phyloP scores from a whole-genome alignment of 2,113 vertebrate genomes.

The Poeciliopsis occidentalis region DNA sequence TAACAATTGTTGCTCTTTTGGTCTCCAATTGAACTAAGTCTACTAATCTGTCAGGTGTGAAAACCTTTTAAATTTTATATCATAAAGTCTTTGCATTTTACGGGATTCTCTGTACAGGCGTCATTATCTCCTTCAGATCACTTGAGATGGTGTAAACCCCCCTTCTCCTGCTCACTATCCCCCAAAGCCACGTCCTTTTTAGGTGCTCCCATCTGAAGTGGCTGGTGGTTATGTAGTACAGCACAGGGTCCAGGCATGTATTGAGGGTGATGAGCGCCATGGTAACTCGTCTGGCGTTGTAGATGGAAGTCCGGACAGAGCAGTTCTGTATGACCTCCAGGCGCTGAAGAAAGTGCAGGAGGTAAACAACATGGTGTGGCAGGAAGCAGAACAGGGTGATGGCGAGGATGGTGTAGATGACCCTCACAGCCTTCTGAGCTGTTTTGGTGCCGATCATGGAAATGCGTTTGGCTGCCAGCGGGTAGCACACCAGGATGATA shows the following conservation, averaged over 20 bases:
- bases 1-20: no score
- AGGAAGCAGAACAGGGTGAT: slow-evolving; percentile 86
- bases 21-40: no score
- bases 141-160: slow-evolving; percentile 68
- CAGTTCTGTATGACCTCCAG: slow-evolving; percentile 48
- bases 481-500: slow-evolving; percentile 80
- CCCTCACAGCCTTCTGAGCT: slow-evolving; percentile 74
- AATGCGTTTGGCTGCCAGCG: slow-evolving; percentile 72
- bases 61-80: no score
- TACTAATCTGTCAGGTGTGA: no score
- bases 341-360: slow-evolving; percentile 77
- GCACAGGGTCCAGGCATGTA: slow-evolving; percentile 84
- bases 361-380: slow-evolving; percentile 75
- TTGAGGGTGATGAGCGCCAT: slow-evolving; percentile 79
- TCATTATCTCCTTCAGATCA: background rate
- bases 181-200: slow-evolving; percentile 37
- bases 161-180: slow-evolving; percentile 5
- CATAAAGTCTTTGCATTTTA: background rate
- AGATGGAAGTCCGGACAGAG: background rate
- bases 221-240: slow-evolving; percentile 81
- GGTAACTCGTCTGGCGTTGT: slow-evolving; percentile 73
- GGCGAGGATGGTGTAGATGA: slow-evolving; percentile 79
- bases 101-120: background rate
- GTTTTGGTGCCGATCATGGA: slow-evolving; percentile 48
- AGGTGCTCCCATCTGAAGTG: slow-evolving; percentile 64